Conservation (phyloP, 2,113 vertebrate genomes). For the Formicarius rufipectus region DNA sequence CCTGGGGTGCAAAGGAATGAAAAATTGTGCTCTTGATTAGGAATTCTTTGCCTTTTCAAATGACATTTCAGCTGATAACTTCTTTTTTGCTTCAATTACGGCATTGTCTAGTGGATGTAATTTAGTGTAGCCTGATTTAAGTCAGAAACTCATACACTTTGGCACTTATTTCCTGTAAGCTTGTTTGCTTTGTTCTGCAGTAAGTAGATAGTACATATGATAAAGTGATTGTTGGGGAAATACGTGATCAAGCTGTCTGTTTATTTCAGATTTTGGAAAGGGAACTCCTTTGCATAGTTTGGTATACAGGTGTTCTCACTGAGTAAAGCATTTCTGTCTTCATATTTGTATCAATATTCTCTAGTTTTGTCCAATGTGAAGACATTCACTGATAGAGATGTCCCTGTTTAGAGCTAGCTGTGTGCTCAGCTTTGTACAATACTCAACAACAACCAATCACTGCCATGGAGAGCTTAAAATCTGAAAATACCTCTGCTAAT, state of each 20-base stretch:
- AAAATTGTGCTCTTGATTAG: not conserved
- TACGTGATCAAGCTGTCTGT: not conserved
- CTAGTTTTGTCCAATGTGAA: not conserved
- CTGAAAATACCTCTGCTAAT: conserved; percentile 26
- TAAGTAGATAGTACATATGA: not conserved
- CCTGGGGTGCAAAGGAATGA: not conserved
- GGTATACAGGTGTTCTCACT: not conserved
- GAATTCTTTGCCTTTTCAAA: conserved; percentile 32
- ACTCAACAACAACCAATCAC: not conserved
- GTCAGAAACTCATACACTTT: not conserved
- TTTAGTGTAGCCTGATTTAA: not conserved
- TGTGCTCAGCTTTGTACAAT: not conserved
- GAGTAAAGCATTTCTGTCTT: not conserved
- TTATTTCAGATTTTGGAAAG: not conserved
- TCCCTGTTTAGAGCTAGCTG: not conserved
- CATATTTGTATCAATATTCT: not conserved
- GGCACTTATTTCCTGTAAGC: not conserved
- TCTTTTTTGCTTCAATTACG: not conserved
- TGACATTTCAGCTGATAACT: not conserved
- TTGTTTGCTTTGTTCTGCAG: not conserved
- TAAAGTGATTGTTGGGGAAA: not conserved
- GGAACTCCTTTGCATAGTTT: not conserved
- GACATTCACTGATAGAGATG: not conserved
- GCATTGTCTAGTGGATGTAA: not conserved
- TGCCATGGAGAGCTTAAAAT: not conserved